Evolutionary conservation across 2,888 invertebrate species (phyloP).

Genomic region (Byasa hedistus): DNA sequence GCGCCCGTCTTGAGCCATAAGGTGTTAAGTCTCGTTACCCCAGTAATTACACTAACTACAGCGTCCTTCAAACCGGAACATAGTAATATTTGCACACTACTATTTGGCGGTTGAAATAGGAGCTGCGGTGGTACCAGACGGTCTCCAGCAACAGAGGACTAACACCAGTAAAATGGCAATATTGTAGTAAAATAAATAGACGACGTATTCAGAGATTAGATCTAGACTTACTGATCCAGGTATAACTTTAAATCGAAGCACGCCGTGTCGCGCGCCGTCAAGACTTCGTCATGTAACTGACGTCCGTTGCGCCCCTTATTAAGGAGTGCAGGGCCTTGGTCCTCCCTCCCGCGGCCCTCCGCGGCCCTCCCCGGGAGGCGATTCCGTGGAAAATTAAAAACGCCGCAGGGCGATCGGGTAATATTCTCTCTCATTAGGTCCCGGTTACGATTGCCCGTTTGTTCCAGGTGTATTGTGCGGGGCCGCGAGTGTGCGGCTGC

Average conservation of each 20-base stretch:
- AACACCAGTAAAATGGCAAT: no score
- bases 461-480: constrained; percentile 58
- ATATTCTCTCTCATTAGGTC: constrained; percentile 65
- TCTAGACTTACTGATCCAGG: not conserved
- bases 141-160: no score
- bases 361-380: constrained; percentile 49
- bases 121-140: no score
- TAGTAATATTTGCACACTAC: no score
- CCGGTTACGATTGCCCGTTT: constrained; percentile 58
- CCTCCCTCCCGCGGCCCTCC: no score
- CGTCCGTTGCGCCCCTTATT: constrained; percentile 27
- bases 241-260: not conserved
- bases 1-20: no score
- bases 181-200: no score
- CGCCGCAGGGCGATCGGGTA: constrained; percentile 73
- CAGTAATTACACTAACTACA: no score
- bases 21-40: no score
- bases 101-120: no score
- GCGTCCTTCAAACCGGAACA: no score
- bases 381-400: constrained; percentile 78
- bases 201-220: no score
- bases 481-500: constrained; percentile 26
- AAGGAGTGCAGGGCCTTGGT: constrained; percentile 30
- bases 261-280: not conserved
- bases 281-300: constrained; percentile 22